Percentiles rank a stretch among this genome's conserved stretches.
phyloP scores from a whole-genome alignment of 2,113 vertebrate genomes.

The Chaenocephalus aceratus region DNA sequence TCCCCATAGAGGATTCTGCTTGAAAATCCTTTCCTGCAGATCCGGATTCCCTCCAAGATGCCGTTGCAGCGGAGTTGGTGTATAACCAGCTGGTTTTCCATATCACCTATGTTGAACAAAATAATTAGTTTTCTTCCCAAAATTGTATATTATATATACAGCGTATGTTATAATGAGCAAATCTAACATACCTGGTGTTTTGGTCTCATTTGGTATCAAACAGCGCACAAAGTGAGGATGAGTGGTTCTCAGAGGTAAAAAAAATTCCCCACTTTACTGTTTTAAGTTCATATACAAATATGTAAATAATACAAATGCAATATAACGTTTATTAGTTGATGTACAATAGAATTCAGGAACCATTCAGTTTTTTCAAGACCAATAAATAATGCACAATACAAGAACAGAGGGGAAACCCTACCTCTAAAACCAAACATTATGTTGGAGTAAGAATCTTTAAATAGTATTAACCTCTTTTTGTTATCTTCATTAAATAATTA shows the following conservation, averaged over 20 bases:
- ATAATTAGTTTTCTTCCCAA: not conserved
- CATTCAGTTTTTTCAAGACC: too few relatives aligned
- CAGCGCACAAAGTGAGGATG: conserved; percentile 92
- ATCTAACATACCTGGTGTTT: conserved; percentile 85
- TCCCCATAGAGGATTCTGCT: conserved; percentile 72
- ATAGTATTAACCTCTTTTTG: too few relatives aligned
- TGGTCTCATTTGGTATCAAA: conserved; percentile 91
- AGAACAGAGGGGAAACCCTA: too few relatives aligned
- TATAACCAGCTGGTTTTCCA: conserved; percentile 71
- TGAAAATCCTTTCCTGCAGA: conserved; percentile 75
- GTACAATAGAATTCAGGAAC: too few relatives aligned
- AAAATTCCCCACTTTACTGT: too few relatives aligned
- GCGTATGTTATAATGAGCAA: not conserved
- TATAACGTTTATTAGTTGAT: too few relatives aligned
- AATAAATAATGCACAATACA: too few relatives aligned
- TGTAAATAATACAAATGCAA: too few relatives aligned
- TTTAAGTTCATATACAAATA: too few relatives aligned
- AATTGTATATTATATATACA: not conserved
- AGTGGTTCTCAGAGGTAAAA: conserved; percentile 80
- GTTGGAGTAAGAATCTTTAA: too few relatives aligned
- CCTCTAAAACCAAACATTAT: too few relatives aligned
- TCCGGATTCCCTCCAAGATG: conserved; percentile 71
- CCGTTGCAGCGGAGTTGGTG: conserved; percentile 75
- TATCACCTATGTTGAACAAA: conserved; percentile 23
- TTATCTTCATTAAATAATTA: too few relatives aligned